Evolutionary conservation across 2,888 invertebrate genomes (phyloP), one percentile per base, ranked within the genome.

Genomic region (Hofmannophila pseudospretella): DNA sequence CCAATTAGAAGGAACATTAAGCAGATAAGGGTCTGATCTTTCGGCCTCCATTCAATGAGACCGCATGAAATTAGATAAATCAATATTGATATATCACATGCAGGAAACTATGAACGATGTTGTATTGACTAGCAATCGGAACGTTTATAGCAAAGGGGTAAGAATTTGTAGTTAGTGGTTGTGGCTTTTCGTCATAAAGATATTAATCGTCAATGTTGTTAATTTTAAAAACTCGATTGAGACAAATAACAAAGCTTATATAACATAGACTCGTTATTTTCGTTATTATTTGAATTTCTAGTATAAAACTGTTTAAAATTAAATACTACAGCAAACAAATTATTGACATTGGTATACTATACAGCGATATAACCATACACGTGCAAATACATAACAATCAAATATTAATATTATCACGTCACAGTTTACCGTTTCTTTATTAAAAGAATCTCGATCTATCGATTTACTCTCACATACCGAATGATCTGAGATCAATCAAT

Each of bases 261-360:
- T 1, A 20, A 22, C 22, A n/a, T n/a, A 23, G 1, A 23, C n/a
- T n/a, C 23, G n/a, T 4, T 23, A 16, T 4, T 16, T 16, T 11
- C 33, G 37, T 37, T 16, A 38, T 32, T 13, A 22, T 32, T 22
- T 33, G n/a, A 13, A 25, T 25, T 23, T 33, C 32, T 33, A 33
- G 9, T 14, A n/a, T n/a, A 9, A 25, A 33, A 14, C 50, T 49
- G 49, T 45, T 63, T 60, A 31, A 59, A 65, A 67, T 58, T 37
- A 64, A 65, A 63, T 47, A 55, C 75, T 72, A 76, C 65, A 55
- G 69, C 72, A 78, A 74, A 64, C 60, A 62, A 72, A 70, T 67
- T 60, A 45, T 52, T 54, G 45, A 48, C 41, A 47, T 48, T 42
- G 41, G 41, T 42, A 45, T n/a, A 41, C 10, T 2, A 20, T 3